These are phyloP conservation scores for Myotis yumanensis DNA, from an alignment of 2,113 vertebrate species.

Conservation along the genomic window DNA sequence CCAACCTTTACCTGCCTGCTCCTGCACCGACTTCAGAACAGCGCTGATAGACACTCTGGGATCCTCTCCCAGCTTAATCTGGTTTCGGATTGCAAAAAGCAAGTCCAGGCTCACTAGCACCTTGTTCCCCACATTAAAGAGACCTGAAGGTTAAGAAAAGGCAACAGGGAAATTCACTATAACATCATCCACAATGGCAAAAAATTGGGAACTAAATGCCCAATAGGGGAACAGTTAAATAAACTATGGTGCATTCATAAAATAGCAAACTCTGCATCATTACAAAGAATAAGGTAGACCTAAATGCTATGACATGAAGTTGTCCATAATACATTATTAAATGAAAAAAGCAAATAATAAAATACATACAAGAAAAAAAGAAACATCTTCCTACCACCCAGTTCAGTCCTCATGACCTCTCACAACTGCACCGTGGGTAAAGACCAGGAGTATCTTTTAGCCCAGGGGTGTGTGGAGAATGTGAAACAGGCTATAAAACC, in stretches of 20 bases:
- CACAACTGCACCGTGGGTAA: neutral
- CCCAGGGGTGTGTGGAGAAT: neutral
- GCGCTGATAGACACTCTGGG: conserved; percentile 86
- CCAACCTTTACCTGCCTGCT: conserved; percentile 88
- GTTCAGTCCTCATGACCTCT: neutral
- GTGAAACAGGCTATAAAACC: neutral
- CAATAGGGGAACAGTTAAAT: neutral
- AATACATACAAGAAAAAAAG: neutral
- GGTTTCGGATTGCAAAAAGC: conserved; percentile 92
- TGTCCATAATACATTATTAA: neutral
- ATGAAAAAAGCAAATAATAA: neutral
- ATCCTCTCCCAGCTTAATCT: conserved; percentile 91
- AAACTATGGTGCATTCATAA: neutral
- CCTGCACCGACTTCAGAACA: conserved; percentile 89
- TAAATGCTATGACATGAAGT: neutral
- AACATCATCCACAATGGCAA: neutral
- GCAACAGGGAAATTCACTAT: conserved; percentile 33
- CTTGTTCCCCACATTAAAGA: conserved; percentile 97
- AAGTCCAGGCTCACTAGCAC: conserved; percentile 95
- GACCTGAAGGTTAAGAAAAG: conserved; percentile 85
- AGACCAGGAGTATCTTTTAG: neutral
- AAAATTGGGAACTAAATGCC: neutral
- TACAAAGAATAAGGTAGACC: neutral
- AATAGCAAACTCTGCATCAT: neutral
- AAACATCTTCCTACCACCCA: neutral